Evolutionary conservation across 2,888 invertebrate species (phyloP).

Genomic region (Antheraea yamamai): DNA sequence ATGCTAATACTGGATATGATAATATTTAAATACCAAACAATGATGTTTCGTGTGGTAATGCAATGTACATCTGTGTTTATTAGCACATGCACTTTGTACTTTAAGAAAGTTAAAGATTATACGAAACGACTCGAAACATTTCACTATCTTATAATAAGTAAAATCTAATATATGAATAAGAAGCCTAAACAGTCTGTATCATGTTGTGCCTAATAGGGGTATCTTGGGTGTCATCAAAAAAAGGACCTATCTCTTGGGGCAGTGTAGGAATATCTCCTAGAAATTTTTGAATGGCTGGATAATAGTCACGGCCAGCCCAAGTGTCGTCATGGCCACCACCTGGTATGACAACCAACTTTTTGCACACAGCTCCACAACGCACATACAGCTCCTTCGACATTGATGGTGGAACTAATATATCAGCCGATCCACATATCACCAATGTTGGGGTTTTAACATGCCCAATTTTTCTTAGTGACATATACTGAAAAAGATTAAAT

Average conservation of each 20-base stretch:
- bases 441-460: slow-evolving; percentile 89
- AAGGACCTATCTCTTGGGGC: slow-evolving; percentile 54
- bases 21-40: neutral
- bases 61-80: neutral
- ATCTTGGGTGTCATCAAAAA: slow-evolving; percentile 50
- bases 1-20: slow-evolving; percentile 32
- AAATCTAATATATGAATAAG: neutral
- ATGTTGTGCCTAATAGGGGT: slow-evolving; percentile 41
- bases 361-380: slow-evolving; percentile 87
- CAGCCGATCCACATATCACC: slow-evolving; percentile 94
- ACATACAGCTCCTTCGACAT: slow-evolving; percentile 93
- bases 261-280: slow-evolving; percentile 62
- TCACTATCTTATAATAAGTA: neutral
- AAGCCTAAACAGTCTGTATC: slow-evolving; percentile 57
- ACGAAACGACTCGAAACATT: neutral
- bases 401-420: slow-evolving; percentile 92
- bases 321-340: slow-evolving; percentile 97
- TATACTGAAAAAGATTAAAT: slow-evolving; percentile 81
- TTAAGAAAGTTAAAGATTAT: neutral
- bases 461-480: slow-evolving; percentile 88
- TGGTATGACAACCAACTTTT: slow-evolving; percentile 89
- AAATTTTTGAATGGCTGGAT: slow-evolving; percentile 80
- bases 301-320: slow-evolving; percentile 94
- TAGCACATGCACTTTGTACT: neutral
- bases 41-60: neutral